These are phyloP conservation scores for Phoronis australis DNA, from an alignment of 2,888 invertebrate genomes.

Conservation along the genomic window DNA sequence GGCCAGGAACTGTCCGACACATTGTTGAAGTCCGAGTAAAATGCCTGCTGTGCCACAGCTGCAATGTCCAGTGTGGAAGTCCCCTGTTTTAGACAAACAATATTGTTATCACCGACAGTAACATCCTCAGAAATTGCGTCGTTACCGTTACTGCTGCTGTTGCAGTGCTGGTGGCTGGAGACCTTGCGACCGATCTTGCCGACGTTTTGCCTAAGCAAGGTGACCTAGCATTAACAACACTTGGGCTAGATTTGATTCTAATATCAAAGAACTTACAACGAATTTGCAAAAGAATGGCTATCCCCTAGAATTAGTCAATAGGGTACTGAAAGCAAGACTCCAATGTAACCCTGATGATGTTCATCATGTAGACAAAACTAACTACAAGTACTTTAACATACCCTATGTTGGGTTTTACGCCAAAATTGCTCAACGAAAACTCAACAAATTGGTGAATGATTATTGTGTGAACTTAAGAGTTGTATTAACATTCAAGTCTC, in stretches of 20 bases:
- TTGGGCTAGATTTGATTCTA: slow-evolving; percentile 70
- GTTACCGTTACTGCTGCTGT: no score
- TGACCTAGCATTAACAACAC: slow-evolving; percentile 69
- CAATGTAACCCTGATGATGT: no score
- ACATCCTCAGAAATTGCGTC: not conserved
- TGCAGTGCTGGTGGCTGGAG: not conserved
- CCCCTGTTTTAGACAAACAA: not conserved
- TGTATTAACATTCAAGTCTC: no score
- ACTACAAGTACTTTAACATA: no score
- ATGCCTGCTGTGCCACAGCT: not conserved
- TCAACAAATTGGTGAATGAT: no score
- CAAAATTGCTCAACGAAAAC: no score
- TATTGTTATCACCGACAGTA: not conserved
- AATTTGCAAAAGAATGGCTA: slow-evolving; percentile 71
- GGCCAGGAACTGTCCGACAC: slow-evolving; percentile 65
- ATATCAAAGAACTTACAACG: slow-evolving; percentile 85
- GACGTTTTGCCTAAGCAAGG: slow-evolving; percentile 65
- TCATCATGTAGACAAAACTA: no score
- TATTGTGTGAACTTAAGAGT: no score
- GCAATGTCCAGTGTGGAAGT: not conserved
- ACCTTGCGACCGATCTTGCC: slow-evolving; percentile 54
- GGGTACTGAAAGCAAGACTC: no score
- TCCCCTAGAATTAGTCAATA: no score
- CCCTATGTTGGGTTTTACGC: no score
- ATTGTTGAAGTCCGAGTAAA: slow-evolving; percentile 14